Percentiles rank a stretch among this genome's conserved stretches.
Evolutionary conservation across 2,113 vertebrate species (phyloP).

Genomic region (rabbit (Oryctolagus cuniculus)): mOryCun1.1 NC_091432.1:113941501-113942000

Average conservation of each 20-base stretch:
- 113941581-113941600: background rate
- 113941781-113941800: background rate
- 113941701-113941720: background rate
- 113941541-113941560: background rate
- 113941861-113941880: background rate
- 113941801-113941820: background rate
- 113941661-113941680: background rate
- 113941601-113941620: too few relatives aligned
- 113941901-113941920: background rate
- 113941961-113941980: background rate
- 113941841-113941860: background rate
- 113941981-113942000: background rate
- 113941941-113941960: background rate
- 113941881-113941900: background rate
- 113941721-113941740: background rate
- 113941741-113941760: background rate
- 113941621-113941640: background rate
- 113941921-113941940: background rate
- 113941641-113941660: background rate
- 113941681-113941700: background rate
- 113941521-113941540: fast-evolving
- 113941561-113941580: background rate
- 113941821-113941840: background rate
- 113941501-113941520: background rate
- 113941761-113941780: background rate